Base-by-base conservation (phyloP, 2,888 invertebrate genomes). In the Agrypnus murinus region DNA sequence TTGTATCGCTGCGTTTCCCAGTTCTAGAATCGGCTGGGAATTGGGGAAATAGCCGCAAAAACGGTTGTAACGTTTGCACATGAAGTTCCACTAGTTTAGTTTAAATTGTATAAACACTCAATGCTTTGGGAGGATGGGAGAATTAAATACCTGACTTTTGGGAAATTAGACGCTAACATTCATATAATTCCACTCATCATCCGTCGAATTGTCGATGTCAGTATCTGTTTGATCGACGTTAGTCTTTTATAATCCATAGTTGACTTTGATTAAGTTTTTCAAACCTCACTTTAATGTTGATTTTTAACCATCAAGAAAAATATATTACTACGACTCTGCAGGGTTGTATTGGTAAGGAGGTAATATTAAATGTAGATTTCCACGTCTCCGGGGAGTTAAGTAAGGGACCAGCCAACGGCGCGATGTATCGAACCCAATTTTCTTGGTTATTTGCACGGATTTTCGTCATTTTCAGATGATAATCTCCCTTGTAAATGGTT, bases 351-450 rank as follows among this genome's bases (percentile, higher is more conserved):
- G n/a, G 25, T 38, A n/a, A n/a, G n/a, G 15, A 55, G 55, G 32
- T 55, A n/a, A n/a, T n/a, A 55, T 17, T 55, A 55, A 55, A 55
- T 55, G 36, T 55, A 55, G 36, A 55, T 55, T 31, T 17, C 36
- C 9, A 12, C 12, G 34, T 59, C 59, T 40, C 59, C 9, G 31
- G 59, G 43, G 59, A 59, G 17, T 43, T 36, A 25, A 36, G 19
- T 17, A 57, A 25, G 38, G 36, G 57, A 36, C 55, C 34, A 55
- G n/a, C n/a, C n/a, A n/a, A n/a, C n/a, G n/a, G n/a, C n/a, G 17
- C 59, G 36, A 59, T 59, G 43, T 59, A 59, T 59, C 43, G 59
- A 40, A 43, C 59, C 25, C 59, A 59, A 59, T 59, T 59, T 59
- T 40, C 59, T 43, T 40, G 59, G 36, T 19, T 59, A 43, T 59